Percentiles rank a stretch among this genome's conserved stretches.
Evolutionary conservation across 2,797 vertebrate genomes (phyloP).

Genomic region (Pseudotriccus pelzelni): DNA sequence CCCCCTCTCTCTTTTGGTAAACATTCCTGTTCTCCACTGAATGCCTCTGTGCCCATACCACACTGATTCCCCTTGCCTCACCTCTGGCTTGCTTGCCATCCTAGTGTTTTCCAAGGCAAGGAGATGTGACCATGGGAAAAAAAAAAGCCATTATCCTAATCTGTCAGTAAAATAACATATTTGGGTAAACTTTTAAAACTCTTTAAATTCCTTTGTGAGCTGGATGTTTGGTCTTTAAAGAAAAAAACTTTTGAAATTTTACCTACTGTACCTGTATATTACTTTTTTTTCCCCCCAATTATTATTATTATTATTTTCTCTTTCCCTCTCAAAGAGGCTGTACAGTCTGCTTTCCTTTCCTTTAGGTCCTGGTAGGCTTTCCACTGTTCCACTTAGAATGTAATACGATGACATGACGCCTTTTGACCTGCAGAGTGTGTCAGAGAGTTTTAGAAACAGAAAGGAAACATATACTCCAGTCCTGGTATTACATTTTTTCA

Average conservation of each 20-base stretch:
- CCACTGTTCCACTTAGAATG: not conserved
- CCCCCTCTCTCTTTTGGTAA: not conserved
- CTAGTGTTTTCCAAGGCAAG: not conserved
- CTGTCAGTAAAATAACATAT: not conserved
- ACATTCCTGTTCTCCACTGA: not conserved
- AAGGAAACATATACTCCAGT: not conserved
- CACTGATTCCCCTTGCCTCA: rapidly evolving
- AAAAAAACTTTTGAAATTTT: not conserved
- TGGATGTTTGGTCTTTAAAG: not conserved
- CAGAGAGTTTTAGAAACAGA: conserved; percentile 56
- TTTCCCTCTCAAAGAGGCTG: not conserved
- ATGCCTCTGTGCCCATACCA: not conserved
- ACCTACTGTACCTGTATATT: not conserved
- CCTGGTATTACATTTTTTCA: not conserved
- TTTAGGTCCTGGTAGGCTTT: not conserved
- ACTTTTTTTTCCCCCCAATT: too few species aligned
- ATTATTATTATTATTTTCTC: not conserved
- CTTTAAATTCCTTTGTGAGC: not conserved
- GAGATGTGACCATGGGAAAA: rapidly evolving
- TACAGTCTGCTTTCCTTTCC: not conserved
- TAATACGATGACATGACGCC: not conserved
- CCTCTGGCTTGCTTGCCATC: not conserved
- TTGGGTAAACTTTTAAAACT: not conserved
- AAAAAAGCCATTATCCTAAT: not conserved
- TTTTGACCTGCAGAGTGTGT: conserved; percentile 65